These are phyloP conservation scores for Hippocampus mohnikei DNA, from an alignment of 2,113 vertebrate genomes.

Conservation along the genomic window DNA sequence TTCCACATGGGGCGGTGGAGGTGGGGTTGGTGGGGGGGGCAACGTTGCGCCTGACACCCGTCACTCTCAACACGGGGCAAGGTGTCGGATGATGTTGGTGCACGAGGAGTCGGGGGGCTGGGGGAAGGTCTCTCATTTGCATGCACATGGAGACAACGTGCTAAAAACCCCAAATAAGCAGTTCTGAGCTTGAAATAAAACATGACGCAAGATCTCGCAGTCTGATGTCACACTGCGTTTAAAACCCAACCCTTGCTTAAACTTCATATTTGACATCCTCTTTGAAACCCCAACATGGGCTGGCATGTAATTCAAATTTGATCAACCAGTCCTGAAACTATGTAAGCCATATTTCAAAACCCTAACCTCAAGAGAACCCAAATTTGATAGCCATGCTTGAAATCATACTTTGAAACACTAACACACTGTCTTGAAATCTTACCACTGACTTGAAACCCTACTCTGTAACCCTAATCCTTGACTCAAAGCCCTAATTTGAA, in stretches of 20 bases:
- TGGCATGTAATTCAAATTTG: no score
- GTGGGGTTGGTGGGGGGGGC: neutral
- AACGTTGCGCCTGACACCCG: neutral
- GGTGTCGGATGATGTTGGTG: neutral
- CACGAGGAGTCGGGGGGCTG: no score
- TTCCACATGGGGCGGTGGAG: slow-evolving; percentile 16
- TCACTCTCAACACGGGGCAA: neutral
- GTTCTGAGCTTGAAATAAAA: neutral
- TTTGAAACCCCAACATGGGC: no score
- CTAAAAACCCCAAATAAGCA: neutral
- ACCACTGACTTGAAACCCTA: neutral
- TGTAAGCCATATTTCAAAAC: no score
- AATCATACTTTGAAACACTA: no score
- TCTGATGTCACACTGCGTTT: neutral
- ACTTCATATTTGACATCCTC: neutral
- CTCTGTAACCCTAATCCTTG: neutral
- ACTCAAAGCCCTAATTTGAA: neutral
- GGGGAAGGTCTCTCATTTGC: neutral
- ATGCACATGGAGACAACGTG: neutral
- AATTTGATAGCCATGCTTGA: no score
- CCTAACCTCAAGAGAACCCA: no score
- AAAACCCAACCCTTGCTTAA: neutral
- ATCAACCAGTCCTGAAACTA: no score
- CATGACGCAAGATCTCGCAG: neutral
- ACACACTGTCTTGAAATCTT: neutral